Base-by-base conservation (phyloP, 2,113 vertebrate species). In the Marmota monax region DNA sequence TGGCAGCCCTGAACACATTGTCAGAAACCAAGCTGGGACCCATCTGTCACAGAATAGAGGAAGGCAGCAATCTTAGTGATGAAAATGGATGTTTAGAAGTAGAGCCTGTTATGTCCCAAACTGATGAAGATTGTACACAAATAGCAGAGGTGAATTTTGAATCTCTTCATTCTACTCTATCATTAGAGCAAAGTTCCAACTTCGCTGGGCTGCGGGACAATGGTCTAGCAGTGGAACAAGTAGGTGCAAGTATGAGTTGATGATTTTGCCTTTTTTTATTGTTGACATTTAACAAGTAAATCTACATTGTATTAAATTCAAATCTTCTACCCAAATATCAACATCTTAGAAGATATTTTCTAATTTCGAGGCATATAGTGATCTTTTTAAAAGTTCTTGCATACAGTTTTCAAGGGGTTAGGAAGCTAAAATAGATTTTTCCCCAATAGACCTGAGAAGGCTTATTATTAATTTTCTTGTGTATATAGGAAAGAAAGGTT, bases 61-160 rank as follows among this genome's bases (percentile, higher is more conserved):
- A 56, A 58, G 65, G 91, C 51, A 88, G 7, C 51, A 72, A 34
- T 70, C 39, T 69, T 56, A 92, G 34, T 3, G 9, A 10, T 0
- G 4, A 83, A 65, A 79, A 84, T 90, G 88, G 95, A 67, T 78
- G 79, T 22, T 53, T 93, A n/a, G 92, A 58, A 94, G 78, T 79
- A 69, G 96, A 98, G 48, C 23, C 42, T 8, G 27, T 0, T 73
- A 22, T 37, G 56, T 67, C 67, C 74, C 95, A 93, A 14, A 84
- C 51, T 32, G 84, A 93, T 96, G 92, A 95, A 96, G 97, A 98
- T 25, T 96, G 48, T 70, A 97, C 95, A 18, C 98, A 98, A 67
- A 94, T 97, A 96, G 73, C 92, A 92, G 74, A 91, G 5, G 0
- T 51, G 53, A 85, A 92, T 95, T 88, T 84, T 90, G 82, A 98